Base-by-base conservation (phyloP, 2,888 invertebrate genomes). In the Azorinus chamasolen region DNA sequence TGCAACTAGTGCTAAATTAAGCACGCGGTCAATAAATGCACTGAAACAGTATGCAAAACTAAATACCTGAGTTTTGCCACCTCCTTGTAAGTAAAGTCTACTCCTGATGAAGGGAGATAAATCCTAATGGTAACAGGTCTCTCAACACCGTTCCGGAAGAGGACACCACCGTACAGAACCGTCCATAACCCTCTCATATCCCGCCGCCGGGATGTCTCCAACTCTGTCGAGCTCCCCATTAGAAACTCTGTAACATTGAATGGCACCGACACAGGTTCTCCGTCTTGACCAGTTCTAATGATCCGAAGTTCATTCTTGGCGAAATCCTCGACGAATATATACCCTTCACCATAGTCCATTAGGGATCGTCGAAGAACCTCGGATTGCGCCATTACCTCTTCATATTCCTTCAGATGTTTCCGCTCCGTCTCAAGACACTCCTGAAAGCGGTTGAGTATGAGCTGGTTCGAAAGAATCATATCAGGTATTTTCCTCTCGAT, bases 21-120 rank as follows among this genome's bases (percentile, higher is more conserved):
- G n/a, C n/a, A n/a, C n/a, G n/a, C n/a, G n/a, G n/a, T n/a, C n/a
- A n/a, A n/a, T n/a, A n/a, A n/a, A n/a, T n/a, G n/a, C n/a, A n/a
- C n/a, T n/a, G n/a, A n/a, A n/a, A n/a, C n/a, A n/a, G n/a, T n/a
- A n/a, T n/a, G n/a, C n/a, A n/a, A n/a, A n/a, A n/a, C n/a, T n/a
- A n/a, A n/a, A n/a, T 69, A 90, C 90, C 88, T 86, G 2, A 89
- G 73, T 61, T 85, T 85, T 0, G 88, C 87, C 16, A 87, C 87
- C 55, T 90, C 89, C 39, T 71, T 69, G 20, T 80, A 82, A 0
- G 86, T 73, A 18, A 68, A 71, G 8, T 71, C 57, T 1, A 88
- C 82, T 5, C 79, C 71, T 18, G 86, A 83, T 8, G 79, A 80
- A 16, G 79, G 79, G n/a, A 85, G 68, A 51, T 88, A 88, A 18